Base-by-base conservation (phyloP, 2,113 vertebrate species). In the Chionomys nivalis region DNA sequence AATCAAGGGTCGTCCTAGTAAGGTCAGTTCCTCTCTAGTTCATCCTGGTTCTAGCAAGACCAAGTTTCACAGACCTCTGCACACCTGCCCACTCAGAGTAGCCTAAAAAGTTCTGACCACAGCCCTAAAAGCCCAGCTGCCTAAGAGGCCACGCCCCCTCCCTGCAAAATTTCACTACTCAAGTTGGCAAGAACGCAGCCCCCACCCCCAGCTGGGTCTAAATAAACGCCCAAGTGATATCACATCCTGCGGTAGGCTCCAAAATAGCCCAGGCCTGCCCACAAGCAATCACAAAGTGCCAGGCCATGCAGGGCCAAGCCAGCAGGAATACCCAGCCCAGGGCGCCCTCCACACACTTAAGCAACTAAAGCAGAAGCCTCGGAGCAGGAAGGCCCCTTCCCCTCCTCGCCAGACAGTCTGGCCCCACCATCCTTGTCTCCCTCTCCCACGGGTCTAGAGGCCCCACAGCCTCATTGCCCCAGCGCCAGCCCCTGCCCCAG, bases 171-270 rank as follows among this genome's bases (percentile, higher is more conserved):
- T 89, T 97, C 96, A 97, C 98, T 97, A 97, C 97, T 97, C 96
- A 97, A 97, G 93, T 93, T 96, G 95, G 93, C 92, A 96, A 96
- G 97, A 97, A 97, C 81, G 47, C 97, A 97, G 91, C 90, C 73
- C 93, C 94, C 96, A 96, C 95, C 89, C 87, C 85, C 89, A 85
- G 87, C 61, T 7, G 6, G 95, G 96, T 96, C 94, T 97, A 98
- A 98, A 97, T 97, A 97, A 95, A 97, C 93, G 90, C 94, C 97
- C 92, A 97, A 96, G 94, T 98, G 98, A 98, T 97, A 96, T 98
- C 97, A 98, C 96, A 97, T 98, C 97, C 97, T 98, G 98, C 93
- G 96, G 97, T 92, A 42, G 85, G 94, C 94, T 97, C 96, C 97
- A 97, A 97, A 98, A 98, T 97, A 97, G 95, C 96, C 93, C 93